Conservation (phyloP, 2,113 vertebrate species). For the Cinclus cinclus region DNA sequence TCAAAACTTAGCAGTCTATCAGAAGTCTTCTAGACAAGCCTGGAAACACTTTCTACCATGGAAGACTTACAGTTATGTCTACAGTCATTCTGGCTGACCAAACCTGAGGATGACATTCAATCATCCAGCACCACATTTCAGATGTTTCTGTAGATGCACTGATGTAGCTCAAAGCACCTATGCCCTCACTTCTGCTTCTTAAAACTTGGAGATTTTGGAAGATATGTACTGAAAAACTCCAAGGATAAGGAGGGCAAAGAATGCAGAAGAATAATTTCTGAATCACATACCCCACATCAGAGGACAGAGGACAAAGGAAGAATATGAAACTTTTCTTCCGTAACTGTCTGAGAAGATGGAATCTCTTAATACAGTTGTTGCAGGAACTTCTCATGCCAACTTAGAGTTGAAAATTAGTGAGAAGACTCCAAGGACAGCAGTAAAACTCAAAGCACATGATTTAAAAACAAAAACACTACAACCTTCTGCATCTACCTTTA, state of each 20-base stretch:
- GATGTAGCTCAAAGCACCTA: background rate
- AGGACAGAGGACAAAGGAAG: background rate
- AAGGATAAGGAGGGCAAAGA: background rate
- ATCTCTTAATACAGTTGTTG: fast-evolving
- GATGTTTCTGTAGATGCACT: background rate
- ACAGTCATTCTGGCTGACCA: background rate
- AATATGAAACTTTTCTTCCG: background rate
- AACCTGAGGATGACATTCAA: background rate
- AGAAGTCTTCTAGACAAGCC: background rate
- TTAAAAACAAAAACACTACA: background rate
- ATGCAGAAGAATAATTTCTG: background rate
- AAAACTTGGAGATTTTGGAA: background rate
- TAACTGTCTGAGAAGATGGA: background rate
- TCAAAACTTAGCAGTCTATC: background rate
- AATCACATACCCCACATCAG: background rate
- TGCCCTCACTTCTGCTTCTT: background rate
- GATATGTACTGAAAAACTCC: background rate
- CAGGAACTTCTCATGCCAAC: background rate
- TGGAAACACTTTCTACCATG: background rate
- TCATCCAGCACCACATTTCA: background rate
- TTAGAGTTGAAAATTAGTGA: background rate
- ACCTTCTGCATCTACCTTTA: background rate
- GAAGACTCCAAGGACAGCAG: background rate
- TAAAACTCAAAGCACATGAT: background rate
- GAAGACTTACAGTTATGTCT: background rate